phyloP scores from a whole-genome alignment of 2,113 vertebrate species.

The Neopipo cinnamomea region DNA sequence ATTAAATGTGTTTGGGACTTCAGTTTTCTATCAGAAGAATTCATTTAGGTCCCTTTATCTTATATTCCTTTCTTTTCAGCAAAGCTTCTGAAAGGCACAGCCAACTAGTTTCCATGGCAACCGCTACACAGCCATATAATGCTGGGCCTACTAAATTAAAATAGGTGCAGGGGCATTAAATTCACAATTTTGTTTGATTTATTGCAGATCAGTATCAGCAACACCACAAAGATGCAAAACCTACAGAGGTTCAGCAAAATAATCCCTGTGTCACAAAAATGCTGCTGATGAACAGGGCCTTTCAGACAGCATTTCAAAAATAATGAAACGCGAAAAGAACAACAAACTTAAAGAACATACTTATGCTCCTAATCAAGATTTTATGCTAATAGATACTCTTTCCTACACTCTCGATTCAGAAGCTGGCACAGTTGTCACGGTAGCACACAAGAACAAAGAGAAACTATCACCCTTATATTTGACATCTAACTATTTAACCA shows the following conservation, averaged over 20 bases:
- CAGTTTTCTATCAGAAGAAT: neutral
- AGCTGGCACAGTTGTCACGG: neutral
- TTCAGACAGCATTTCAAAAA: neutral
- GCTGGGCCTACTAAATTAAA: neutral
- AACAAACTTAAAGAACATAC: neutral
- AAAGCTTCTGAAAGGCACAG: neutral
- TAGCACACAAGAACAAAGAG: neutral
- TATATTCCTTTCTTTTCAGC: neutral
- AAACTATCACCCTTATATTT: neutral
- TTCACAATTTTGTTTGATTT: neutral
- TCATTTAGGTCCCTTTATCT: neutral
- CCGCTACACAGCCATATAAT: neutral
- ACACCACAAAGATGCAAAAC: neutral
- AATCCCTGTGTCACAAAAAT: neutral
- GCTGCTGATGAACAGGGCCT: neutral
- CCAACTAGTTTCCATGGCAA: slow-evolving; percentile 10
- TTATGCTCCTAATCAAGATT: neutral
- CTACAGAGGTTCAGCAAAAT: neutral
- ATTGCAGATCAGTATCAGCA: neutral
- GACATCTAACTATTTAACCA: neutral
- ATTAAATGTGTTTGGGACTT: neutral
- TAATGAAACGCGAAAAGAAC: neutral
- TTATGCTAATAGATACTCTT: neutral
- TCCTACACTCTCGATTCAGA: neutral
- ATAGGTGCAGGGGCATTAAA: neutral